A percentile compares a stretch with the other conserved stretches of the same genome.
These are phyloP conservation scores for Malurus melanocephalus DNA, from an alignment of 2,113 vertebrate genomes.

Conservation along the genomic window DNA sequence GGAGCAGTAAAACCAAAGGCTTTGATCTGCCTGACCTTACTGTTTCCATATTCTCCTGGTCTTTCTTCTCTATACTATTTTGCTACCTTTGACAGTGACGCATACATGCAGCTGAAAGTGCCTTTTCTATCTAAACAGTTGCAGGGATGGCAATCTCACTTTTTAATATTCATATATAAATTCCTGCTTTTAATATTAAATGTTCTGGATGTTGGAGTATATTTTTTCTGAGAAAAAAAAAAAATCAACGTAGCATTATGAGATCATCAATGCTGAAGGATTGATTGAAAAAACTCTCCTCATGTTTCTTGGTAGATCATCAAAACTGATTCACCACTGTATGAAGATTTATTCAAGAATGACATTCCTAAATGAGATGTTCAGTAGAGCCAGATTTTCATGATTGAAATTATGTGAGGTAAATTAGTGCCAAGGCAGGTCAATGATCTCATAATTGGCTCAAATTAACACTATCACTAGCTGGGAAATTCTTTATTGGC, in stretches of 20 bases:
- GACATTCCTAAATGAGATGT: not conserved
- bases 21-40: not conserved
- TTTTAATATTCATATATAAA: not conserved
- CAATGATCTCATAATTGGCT: constrained; percentile 19
- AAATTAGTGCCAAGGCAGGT: constrained; percentile 6
- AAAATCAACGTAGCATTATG: not conserved
- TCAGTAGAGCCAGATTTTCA: not conserved
- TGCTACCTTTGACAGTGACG: not conserved
- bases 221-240: not conserved
- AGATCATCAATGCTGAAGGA: not conserved
- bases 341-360: constrained; percentile 1
- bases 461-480: not conserved
- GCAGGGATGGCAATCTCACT: not conserved
- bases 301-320: not conserved
- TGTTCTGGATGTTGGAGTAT: not conserved
- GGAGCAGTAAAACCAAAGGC: not conserved
- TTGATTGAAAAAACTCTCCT: not conserved
- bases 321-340: not conserved
- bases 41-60: not conserved
- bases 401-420: not conserved
- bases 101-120: not conserved
- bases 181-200: not conserved
- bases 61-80: not conserved
- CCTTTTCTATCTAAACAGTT: not conserved
- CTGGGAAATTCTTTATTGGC: not conserved